Conservation (phyloP, 2,113 vertebrate species). For the Phasianus colchicus region DNA sequence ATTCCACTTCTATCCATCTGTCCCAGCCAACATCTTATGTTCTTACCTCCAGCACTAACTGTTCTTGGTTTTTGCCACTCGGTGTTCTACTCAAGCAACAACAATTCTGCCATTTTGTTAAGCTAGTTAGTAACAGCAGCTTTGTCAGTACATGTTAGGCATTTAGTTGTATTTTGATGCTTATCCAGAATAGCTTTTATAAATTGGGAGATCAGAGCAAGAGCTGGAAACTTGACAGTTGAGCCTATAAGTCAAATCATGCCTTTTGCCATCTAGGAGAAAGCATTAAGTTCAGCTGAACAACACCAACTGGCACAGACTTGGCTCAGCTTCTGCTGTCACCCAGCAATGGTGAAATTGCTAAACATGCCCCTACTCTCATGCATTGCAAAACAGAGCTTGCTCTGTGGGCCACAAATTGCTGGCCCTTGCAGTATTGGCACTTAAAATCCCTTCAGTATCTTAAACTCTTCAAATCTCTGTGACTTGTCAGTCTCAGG, state of each 20-base stretch:
- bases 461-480: background rate
- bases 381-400: accelerated
- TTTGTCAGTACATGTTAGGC: background rate
- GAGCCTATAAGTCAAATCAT: too few relatives aligned
- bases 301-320: background rate
- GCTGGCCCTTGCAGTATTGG: background rate
- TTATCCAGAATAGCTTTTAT: background rate
- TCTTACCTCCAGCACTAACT: background rate
- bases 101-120: background rate
- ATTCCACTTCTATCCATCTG: background rate
- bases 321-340: background rate
- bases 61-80: accelerated
- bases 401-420: background rate
- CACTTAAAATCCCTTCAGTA: background rate
- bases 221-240: background rate
- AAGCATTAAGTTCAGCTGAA: background rate
- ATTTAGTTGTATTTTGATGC: background rate
- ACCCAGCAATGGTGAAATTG: background rate
- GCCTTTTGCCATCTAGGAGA: background rate
- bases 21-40: background rate
- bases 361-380: background rate
- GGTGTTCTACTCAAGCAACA: background rate
- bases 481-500: accelerated
- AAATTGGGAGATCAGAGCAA: background rate
- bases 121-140: background rate